Evolutionary conservation across 1,140 invertebrate genomes (phyloP).

Genomic region (Chlorops oryzae): DNA sequence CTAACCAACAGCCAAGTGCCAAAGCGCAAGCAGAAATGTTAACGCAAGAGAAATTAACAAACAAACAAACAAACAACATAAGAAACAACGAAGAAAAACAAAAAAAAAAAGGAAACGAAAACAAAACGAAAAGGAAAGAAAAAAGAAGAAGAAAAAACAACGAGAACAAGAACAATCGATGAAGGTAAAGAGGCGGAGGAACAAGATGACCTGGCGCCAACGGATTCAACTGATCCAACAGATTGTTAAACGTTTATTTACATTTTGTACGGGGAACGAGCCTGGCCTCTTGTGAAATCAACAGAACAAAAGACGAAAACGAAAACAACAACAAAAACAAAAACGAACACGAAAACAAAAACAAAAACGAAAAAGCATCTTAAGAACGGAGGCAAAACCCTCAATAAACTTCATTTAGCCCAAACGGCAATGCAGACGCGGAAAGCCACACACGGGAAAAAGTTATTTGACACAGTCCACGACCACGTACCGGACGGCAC

Average conservation of each 20-base stretch:
- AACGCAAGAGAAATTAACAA: neutral
- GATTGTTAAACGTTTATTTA: too few relatives aligned
- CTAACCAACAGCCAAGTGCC: neutral
- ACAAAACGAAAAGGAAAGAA: slow-evolving; percentile 14
- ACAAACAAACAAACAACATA: neutral
- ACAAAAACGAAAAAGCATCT: slow-evolving; percentile 35
- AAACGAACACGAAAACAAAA: slow-evolving; percentile 19
- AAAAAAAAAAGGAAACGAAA: slow-evolving; percentile 5
- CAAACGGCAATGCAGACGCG: too few relatives aligned
- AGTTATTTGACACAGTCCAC: too few relatives aligned
- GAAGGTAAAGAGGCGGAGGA: too few relatives aligned
- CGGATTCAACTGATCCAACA: too few relatives aligned
- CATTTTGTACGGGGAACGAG: slow-evolving; percentile 39
- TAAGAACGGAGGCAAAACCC: too few relatives aligned
- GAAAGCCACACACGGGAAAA: too few relatives aligned
- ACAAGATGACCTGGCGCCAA: slow-evolving; percentile 19
- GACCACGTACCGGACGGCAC: too few relatives aligned
- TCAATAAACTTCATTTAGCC: too few relatives aligned
- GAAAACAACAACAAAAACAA: slow-evolving; percentile 2
- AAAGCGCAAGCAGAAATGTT: slow-evolving; percentile 2
- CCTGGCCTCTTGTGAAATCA: slow-evolving; percentile 29
- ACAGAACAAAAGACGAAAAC: slow-evolving; percentile 1
- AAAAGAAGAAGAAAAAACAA: too few relatives aligned
- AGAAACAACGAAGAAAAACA: neutral
- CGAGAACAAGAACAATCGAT: slow-evolving; percentile 1